phyloP scores from a whole-genome alignment of 92 coral and sea anemone species.

The Heteractis magnifica region DNA sequence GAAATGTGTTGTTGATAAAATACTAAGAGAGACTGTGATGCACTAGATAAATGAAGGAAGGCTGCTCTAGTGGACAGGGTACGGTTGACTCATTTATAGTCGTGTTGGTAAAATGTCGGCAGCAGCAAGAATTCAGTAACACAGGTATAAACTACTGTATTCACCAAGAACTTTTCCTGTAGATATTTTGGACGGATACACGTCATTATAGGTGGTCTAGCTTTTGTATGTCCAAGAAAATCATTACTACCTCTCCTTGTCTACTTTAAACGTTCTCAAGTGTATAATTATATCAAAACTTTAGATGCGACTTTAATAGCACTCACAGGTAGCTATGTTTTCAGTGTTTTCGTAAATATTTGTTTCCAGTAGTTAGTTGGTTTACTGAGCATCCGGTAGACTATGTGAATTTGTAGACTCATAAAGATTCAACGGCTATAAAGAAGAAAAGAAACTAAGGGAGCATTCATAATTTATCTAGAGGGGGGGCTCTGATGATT shows the following conservation, averaged over 20 bases:
- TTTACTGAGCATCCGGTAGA: not conserved
- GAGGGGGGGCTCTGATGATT: no score
- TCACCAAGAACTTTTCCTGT: no score
- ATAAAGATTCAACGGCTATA: not conserved
- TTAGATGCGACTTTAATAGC: not conserved
- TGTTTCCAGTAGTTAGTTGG: not conserved
- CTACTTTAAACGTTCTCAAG: not conserved
- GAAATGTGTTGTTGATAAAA: constrained; percentile 1
- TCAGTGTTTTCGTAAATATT: not conserved
- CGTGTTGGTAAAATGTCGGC: no score
- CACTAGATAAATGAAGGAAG: not conserved
- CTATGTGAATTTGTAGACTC: not conserved
- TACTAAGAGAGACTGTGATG: not conserved
- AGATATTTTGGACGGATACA: not conserved
- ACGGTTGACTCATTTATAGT: not conserved
- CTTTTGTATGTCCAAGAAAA: not conserved
- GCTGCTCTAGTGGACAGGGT: not conserved
- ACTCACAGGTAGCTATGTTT: not conserved
- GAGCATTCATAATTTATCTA: no score
- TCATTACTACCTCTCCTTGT: not conserved
- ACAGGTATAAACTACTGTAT: no score
- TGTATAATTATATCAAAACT: not conserved
- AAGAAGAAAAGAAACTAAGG: not conserved
- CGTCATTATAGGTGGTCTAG: not conserved
- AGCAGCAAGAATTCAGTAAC: no score